Percentiles rank a stretch among this genome's conserved stretches.
Evolutionary conservation across 2,113 vertebrate species (phyloP).

Genomic region (Podilymbus podiceps): DNA sequence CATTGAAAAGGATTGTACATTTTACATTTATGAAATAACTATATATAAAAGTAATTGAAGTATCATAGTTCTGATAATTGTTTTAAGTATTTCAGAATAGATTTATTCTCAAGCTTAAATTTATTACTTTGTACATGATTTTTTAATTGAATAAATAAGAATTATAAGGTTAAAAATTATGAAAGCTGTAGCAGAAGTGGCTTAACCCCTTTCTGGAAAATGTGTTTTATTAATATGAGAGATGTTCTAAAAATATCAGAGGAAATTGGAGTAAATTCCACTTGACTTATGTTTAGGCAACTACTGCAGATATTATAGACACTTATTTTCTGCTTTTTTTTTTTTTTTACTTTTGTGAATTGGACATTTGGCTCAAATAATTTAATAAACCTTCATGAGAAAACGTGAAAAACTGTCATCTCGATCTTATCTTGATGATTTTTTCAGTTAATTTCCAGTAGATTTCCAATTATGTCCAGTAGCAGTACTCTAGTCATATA

Average conservation of each 20-base stretch:
- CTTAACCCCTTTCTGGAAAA: neutral
- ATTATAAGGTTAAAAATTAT: neutral
- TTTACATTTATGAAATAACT: neutral
- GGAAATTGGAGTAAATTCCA: neutral
- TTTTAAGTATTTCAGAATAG: neutral
- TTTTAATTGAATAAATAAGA: neutral
- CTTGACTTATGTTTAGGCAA: neutral
- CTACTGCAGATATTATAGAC: neutral
- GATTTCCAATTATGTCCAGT: neutral
- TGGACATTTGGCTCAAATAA: neutral
- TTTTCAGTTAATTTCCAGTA: neutral
- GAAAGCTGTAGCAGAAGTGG: neutral
- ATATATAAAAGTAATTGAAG: neutral
- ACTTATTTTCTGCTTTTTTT: neutral
- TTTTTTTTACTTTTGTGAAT: neutral
- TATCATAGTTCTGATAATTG: neutral
- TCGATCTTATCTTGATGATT: neutral
- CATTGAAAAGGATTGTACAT: neutral
- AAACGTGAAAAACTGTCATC: neutral
- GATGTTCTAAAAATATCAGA: neutral
- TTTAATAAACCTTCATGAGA: neutral
- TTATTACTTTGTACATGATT: neutral
- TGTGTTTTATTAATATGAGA: neutral
- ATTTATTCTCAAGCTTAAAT: neutral
- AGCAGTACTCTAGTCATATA: neutral